Percentiles rank a stretch among this genome's conserved stretches.
phyloP scores from a whole-genome alignment of 35 echinoderm and acorn worm genomes.

The Apostichopus japonicus region DNA sequence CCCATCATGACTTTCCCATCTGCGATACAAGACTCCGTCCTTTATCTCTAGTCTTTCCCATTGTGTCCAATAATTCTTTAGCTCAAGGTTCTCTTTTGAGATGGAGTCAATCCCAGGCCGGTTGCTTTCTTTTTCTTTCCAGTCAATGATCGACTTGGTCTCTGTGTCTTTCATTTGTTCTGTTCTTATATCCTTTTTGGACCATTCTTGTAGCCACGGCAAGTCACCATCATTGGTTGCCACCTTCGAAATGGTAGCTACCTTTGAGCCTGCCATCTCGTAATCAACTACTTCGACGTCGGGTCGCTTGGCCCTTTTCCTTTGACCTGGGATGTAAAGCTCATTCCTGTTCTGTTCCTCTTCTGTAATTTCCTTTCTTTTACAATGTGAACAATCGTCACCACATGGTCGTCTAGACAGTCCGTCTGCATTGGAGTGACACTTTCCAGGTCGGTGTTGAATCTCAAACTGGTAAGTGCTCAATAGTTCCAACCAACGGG shows the following conservation, averaged over 20 bases:
- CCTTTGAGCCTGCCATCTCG: neutral
- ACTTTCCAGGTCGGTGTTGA: constrained; percentile 51
- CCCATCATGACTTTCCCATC: constrained; percentile 66
- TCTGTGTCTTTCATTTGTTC: constrained; percentile 32
- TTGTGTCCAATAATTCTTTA: constrained; percentile 19
- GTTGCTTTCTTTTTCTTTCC: neutral
- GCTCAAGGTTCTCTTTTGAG: neutral
- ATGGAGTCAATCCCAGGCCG: neutral
- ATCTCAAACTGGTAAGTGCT: constrained; percentile 65
- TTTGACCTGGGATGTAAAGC: too few species aligned
- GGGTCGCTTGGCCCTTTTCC: neutral
- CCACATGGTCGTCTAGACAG: constrained; percentile 63
- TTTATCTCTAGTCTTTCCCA: constrained; percentile 10
- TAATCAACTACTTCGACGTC: neutral
- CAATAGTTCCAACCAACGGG: constrained; percentile 73
- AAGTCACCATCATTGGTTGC: neutral
- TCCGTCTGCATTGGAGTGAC: constrained; percentile 69
- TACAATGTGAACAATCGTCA: neutral
- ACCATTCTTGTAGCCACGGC: constrained; percentile 19
- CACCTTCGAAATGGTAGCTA: neutral
- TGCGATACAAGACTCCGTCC: constrained; percentile 44
- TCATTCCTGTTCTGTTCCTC: neutral
- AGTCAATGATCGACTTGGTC: neutral
- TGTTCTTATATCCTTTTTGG: neutral
- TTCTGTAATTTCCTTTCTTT: neutral